phyloP scores from a whole-genome alignment of 2,888 invertebrate genomes.

The Toxonevra muliebris region DNA sequence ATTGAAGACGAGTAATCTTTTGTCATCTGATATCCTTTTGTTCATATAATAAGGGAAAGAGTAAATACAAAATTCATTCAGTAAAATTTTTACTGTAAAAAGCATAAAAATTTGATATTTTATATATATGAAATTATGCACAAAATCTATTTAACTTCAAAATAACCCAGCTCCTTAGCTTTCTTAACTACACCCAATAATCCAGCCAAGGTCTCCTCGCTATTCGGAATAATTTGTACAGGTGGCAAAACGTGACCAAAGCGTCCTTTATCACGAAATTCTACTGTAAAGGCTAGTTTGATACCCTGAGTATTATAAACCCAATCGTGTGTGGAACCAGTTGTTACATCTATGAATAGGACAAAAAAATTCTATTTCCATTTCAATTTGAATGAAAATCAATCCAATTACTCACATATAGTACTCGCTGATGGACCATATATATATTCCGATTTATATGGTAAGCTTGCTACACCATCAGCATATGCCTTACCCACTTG shows the following conservation, averaged over 20 bases:
- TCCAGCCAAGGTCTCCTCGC: constrained; percentile 69
- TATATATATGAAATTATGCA: too few species aligned
- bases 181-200: constrained; percentile 57
- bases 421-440: constrained; percentile 69
- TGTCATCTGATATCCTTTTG: too few species aligned
- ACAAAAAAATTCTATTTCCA: too few species aligned
- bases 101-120: too few species aligned
- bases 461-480: constrained; percentile 65
- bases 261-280: constrained; percentile 71
- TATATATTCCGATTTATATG: constrained; percentile 66
- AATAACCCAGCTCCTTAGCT: constrained; percentile 60
- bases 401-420: constrained; percentile 67
- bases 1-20: too few species aligned
- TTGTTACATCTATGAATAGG: constrained; percentile 61
- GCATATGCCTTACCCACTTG: constrained; percentile 67
- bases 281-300: constrained; percentile 68
- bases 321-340: constrained; percentile 68
- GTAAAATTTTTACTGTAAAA: too few species aligned
- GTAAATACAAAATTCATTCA: too few species aligned
- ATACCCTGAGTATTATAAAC: constrained; percentile 66
- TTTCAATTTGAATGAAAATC: constrained; percentile 38
- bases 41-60: too few species aligned
- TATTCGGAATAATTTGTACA: constrained; percentile 71
- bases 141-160: constrained; percentile 39
- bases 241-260: constrained; percentile 76